Percentiles rank a stretch among this genome's conserved stretches.
phyloP scores from a whole-genome alignment of 1,140 invertebrate species.

The Zaprionus taronus region DNA sequence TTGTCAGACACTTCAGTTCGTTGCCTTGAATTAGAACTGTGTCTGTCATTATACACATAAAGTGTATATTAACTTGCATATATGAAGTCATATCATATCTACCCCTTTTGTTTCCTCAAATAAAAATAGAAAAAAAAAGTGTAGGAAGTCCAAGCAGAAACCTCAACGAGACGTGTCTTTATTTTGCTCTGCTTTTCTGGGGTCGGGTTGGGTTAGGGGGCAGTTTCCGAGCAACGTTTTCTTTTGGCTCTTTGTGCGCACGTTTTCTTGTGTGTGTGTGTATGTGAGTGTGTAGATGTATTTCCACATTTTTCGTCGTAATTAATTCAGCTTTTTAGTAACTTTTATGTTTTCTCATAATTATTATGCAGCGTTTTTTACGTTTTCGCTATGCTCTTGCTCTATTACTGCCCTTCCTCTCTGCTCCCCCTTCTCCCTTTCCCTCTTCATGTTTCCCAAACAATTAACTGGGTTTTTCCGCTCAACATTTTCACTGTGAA shows the following conservation, averaged over 20 bases:
- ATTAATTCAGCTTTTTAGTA: conserved; percentile 67
- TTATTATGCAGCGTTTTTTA: conserved; percentile 64
- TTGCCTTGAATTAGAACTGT: background rate
- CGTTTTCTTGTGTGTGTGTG: conserved; percentile 34
- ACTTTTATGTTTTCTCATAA: conserved; percentile 71
- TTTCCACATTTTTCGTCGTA: conserved; percentile 54
- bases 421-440: background rate
- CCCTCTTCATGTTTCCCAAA: conserved; percentile 28
- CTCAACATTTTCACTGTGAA: conserved; percentile 33
- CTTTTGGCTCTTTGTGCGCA: conserved; percentile 28
- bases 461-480: conserved; percentile 73
- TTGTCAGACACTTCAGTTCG: background rate
- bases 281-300: conserved; percentile 20
- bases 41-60: background rate
- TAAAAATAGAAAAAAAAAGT: background rate
- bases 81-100: background rate
- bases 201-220: background rate
- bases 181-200: background rate
- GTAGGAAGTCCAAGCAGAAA: conserved; percentile 1
- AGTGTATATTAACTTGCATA: background rate
- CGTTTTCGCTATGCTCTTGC: conserved; percentile 34
- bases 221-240: conserved; percentile 22
- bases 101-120: background rate
- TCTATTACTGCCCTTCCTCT: conserved; percentile 9
- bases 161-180: background rate